phyloP scores from a whole-genome alignment of 2,113 vertebrate species.

The Microcebus ravelobensis region DNA sequence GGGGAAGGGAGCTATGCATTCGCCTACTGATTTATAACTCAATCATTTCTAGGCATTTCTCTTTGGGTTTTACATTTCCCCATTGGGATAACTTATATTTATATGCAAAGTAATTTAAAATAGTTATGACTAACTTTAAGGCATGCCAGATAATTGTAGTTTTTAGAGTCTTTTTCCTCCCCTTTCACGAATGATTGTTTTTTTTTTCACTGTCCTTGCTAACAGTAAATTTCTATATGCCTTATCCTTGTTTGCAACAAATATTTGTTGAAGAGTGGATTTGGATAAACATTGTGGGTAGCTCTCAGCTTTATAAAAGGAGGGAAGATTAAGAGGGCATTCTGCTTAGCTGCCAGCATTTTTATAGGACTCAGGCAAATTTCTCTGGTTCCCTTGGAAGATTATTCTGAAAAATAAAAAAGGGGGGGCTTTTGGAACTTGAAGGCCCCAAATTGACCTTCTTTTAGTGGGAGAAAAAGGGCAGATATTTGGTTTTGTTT shows the following conservation, averaged over 20 bases:
- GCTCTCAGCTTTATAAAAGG: neutral
- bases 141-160: conserved; percentile 39
- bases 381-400: neutral
- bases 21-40: conserved; percentile 18
- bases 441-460: neutral
- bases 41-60: neutral
- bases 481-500: neutral
- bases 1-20: neutral
- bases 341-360: neutral
- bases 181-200: neutral
- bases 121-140: conserved; percentile 43
- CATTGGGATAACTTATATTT: conserved; percentile 50
- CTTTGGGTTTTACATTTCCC: conserved; percentile 38
- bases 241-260: conserved; percentile 31
- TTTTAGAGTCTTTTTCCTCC: neutral
- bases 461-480: neutral
- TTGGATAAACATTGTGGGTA: neutral
- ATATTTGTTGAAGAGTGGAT: conserved; percentile 43
- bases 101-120: conserved; percentile 56
- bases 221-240: neutral
- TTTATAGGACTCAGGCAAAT: neutral
- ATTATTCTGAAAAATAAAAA: neutral
- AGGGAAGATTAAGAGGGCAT: neutral
- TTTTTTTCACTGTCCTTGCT: neutral
- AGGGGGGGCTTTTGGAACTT: neutral